phyloP scores from a whole-genome alignment of 2,797 vertebrate species.

The Alauda arvensis region DNA sequence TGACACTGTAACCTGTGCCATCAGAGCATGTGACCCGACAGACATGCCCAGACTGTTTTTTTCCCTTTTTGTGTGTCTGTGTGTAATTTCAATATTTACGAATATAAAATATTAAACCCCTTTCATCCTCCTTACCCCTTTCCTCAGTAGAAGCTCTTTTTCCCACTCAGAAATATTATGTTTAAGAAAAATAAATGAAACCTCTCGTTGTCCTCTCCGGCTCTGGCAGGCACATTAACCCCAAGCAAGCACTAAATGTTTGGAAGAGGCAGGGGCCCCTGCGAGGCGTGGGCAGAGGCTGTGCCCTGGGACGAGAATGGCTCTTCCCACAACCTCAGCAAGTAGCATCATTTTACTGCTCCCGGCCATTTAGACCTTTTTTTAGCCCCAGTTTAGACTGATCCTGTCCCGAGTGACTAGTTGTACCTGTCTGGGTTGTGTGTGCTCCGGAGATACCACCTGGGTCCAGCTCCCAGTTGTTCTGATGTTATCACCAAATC shows the following conservation, averaged over 20 bases:
- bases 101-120: background rate
- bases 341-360: background rate
- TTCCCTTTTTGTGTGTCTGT: no score
- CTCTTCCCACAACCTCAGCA: background rate
- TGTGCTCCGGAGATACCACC: background rate
- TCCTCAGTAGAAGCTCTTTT: background rate
- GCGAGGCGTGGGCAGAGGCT: conserved; percentile 18
- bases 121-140: background rate
- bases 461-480: conserved; percentile 51
- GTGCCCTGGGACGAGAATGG: background rate
- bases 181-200: conserved; percentile 5
- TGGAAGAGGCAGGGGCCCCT: conserved; percentile 45
- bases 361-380: background rate
- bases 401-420: conserved; percentile 13
- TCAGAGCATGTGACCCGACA: conserved; percentile 9
- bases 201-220: background rate
- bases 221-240: background rate
- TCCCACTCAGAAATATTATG: background rate
- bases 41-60: background rate
- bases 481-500: conserved; percentile 62
- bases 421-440: conserved; percentile 20
- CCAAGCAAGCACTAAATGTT: conserved; percentile 8
- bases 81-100: background rate
- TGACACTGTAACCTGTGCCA: conserved; percentile 36
- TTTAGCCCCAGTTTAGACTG: background rate